Evolutionary conservation across 1,140 invertebrate genomes (phyloP).

Genomic region (Eumeta japonica): DNA sequence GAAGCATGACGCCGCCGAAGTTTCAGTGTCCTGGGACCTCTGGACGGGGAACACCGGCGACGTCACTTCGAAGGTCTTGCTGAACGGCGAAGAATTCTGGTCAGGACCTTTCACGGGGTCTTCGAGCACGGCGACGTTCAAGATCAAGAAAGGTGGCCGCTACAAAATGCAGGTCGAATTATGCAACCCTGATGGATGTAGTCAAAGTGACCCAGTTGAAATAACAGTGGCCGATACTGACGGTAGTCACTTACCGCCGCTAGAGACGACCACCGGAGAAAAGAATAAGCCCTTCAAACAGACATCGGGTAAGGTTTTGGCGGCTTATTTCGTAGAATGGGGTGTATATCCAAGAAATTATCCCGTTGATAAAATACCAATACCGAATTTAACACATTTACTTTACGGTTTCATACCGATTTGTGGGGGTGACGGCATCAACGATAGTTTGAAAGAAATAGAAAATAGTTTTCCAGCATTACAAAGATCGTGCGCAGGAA

Average conservation of each 20-base stretch:
- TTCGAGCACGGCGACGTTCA: conserved; percentile 34
- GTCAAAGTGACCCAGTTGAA: conserved; percentile 33
- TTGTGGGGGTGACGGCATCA: conserved; percentile 48
- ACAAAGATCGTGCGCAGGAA: conserved; percentile 44
- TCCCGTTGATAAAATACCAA: conserved; percentile 40
- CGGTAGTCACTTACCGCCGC: conserved; percentile 42
- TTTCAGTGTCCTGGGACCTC: conserved; percentile 43
- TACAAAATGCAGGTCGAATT: conserved; percentile 44
- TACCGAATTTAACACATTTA: conserved; percentile 45
- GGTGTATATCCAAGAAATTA: conserved; percentile 48
- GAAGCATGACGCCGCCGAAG: conserved; percentile 36
- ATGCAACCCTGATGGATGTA: conserved; percentile 42
- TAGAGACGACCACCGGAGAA: conserved; percentile 35
- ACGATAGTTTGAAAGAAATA: conserved; percentile 53
- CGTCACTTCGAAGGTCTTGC: conserved; percentile 28
- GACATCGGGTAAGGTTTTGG: conserved; percentile 46
- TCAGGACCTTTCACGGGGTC: conserved; percentile 24
- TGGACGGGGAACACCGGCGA: conserved; percentile 44
- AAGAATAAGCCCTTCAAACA: conserved; percentile 48
- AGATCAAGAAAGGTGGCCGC: conserved; percentile 41
- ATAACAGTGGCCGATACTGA: conserved; percentile 48
- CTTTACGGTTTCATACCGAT: conserved; percentile 50
- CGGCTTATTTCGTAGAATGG: conserved; percentile 52
- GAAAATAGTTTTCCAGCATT: conserved; percentile 50
- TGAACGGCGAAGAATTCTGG: conserved; percentile 40